These are phyloP conservation scores for Chrysogorgia sp. DNA, from an alignment of 92 coral and sea anemone genomes.

Conservation along the genomic window DNA sequence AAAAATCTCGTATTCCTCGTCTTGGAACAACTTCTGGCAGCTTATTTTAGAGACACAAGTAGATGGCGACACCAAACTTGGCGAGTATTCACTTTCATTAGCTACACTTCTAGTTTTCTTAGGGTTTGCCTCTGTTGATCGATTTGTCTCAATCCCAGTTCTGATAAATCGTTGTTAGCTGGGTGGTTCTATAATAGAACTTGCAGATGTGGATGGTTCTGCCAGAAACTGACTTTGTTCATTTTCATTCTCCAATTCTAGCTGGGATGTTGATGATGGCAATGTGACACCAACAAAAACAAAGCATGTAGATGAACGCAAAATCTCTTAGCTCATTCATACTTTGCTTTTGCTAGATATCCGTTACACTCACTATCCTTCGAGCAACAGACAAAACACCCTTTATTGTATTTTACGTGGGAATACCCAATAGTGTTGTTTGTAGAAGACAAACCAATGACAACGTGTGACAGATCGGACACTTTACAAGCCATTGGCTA, in stretches of 20 bases:
- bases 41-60: too few species aligned
- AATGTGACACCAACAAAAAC: constrained; percentile 1
- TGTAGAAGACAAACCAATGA: constrained; percentile 7
- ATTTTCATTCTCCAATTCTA: background rate
- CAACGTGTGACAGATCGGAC: constrained; percentile 5
- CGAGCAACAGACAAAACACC: constrained; percentile 10
- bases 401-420: background rate
- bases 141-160: too few species aligned
- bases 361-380: constrained; percentile 13
- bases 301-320: constrained; percentile 40
- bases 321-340: constrained; percentile 37
- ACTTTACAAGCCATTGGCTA: background rate
- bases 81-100: too few species aligned
- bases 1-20: too few species aligned
- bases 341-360: constrained; percentile 23
- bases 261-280: background rate
- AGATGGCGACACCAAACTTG: too few species aligned
- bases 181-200: too few species aligned
- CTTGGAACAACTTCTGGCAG: too few species aligned
- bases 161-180: too few species aligned
- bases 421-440: constrained; percentile 16
- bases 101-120: too few species aligned
- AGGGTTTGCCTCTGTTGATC: too few species aligned
- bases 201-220: too few species aligned
- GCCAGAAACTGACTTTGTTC: too few species aligned